A percentile compares a stretch with the other conserved stretches of the same genome.
phyloP scores from a whole-genome alignment of 2,888 invertebrate genomes.

The Plemyria rubiginata region DNA sequence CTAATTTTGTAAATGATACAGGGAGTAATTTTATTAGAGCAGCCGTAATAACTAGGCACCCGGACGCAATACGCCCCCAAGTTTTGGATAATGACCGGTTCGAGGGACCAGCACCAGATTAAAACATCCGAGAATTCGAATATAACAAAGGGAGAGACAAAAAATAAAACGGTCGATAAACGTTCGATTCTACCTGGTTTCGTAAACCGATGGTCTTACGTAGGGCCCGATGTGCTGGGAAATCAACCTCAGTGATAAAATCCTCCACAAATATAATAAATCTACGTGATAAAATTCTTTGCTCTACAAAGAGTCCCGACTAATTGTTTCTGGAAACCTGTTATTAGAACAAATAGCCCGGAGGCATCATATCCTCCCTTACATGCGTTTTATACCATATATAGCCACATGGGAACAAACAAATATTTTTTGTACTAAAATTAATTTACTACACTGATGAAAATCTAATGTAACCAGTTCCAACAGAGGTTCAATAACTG shows the following conservation, averaged over 20 bases:
- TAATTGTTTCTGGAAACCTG: slow-evolving; percentile 77
- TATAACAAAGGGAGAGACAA: slow-evolving; percentile 78
- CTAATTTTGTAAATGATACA: slow-evolving; percentile 82
- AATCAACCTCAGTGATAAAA: slow-evolving; percentile 72
- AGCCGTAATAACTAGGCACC: slow-evolving; percentile 81
- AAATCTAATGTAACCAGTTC: slow-evolving; percentile 51
- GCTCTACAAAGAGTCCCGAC: slow-evolving; percentile 69
- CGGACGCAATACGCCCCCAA: slow-evolving; percentile 81
- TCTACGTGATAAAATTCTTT: slow-evolving; percentile 77
- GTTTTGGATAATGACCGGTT: slow-evolving; percentile 82
- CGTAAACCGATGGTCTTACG: slow-evolving; percentile 56
- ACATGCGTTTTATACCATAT: slow-evolving; percentile 40
- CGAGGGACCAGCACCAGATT: slow-evolving; percentile 77
- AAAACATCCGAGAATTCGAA: slow-evolving; percentile 80
- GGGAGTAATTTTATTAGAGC: slow-evolving; percentile 80
- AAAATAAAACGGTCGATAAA: slow-evolving; percentile 81
- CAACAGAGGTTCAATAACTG: slow-evolving; percentile 44
- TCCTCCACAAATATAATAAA: slow-evolving; percentile 81
- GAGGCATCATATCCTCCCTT: slow-evolving; percentile 47
- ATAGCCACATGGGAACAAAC: slow-evolving; percentile 59
- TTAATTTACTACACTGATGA: slow-evolving; percentile 45
- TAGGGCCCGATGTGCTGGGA: slow-evolving; percentile 41
- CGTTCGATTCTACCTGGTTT: slow-evolving; percentile 74
- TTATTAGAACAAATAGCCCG: slow-evolving; percentile 70
- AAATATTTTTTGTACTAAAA: slow-evolving; percentile 45